Conservation (phyloP, 2,888 invertebrate species). For the Agrotis puta region DNA sequence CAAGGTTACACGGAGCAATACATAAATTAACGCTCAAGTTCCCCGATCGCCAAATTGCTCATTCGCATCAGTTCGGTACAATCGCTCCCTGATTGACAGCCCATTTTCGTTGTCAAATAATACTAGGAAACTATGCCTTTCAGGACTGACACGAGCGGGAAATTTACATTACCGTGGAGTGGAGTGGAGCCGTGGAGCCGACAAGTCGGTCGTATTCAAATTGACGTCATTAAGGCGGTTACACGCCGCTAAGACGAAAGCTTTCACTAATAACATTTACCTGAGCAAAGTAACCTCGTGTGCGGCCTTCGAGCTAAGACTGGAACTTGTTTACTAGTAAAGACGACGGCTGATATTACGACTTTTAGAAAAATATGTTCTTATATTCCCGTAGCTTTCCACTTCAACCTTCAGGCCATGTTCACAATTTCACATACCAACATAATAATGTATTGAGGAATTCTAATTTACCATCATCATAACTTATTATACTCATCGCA, state of each 20-base stretch:
- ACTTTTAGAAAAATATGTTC: background rate
- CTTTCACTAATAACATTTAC: conserved; percentile 69
- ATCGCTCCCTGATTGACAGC: conserved; percentile 78
- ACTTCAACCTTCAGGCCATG: background rate
- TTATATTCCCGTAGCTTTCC: background rate
- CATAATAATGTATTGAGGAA: conserved; percentile 18
- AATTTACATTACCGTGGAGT: conserved; percentile 79
- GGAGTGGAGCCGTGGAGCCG: conserved; percentile 69
- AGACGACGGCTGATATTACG: conserved; percentile 2
- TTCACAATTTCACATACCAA: background rate
- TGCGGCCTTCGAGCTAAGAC: conserved; percentile 27
- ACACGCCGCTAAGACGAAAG: conserved; percentile 71
- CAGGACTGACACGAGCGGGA: conserved; percentile 73
- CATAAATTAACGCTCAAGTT: conserved; percentile 61
- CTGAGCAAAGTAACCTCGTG: conserved; percentile 40
- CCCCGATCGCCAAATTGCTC: conserved; percentile 69
- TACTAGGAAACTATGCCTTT: conserved; percentile 77
- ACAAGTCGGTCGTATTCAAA: conserved; percentile 82
- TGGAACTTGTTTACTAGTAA: conserved; percentile 40
- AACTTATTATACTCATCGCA: conserved; percentile 48
- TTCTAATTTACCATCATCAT: conserved; percentile 26
- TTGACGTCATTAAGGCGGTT: conserved; percentile 81
- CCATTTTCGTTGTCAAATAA: conserved; percentile 80
- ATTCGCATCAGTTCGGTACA: conserved; percentile 68
- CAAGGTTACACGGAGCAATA: conserved; percentile 57